These are phyloP conservation scores for Teleogryllus occipitalis DNA, from an alignment of 1,140 invertebrate genomes.

Conservation along the genomic window DNA sequence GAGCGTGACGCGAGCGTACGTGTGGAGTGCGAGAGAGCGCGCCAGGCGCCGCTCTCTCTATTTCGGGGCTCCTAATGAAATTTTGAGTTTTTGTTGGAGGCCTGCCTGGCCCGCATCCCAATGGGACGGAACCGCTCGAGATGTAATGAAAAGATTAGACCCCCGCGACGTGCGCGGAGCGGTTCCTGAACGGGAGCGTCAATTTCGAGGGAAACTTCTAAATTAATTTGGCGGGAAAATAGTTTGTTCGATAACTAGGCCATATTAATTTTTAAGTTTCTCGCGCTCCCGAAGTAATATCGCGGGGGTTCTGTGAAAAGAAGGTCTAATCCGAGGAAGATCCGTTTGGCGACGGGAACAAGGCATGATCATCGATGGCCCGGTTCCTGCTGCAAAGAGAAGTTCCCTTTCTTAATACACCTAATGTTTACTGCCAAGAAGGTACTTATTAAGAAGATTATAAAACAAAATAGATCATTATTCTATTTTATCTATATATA, in stretches of 20 bases:
- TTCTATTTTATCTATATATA: too few relatives aligned
- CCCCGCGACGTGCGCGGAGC: neutral
- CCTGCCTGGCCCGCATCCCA: neutral
- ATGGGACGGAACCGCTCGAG: neutral
- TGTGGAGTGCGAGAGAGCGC: neutral
- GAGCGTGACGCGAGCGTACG: neutral
- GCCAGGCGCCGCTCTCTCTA: neutral
- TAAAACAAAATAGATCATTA: too few relatives aligned
- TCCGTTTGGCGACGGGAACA: too few relatives aligned
- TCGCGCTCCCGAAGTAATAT: neutral
- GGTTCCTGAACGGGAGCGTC: neutral
- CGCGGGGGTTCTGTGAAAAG: too few relatives aligned
- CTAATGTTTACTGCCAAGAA: too few relatives aligned
- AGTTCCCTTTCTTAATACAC: too few relatives aligned
- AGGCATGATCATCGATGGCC: too few relatives aligned
- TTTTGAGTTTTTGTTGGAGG: neutral
- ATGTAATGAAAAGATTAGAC: slow-evolving; percentile 1
- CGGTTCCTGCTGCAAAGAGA: too few relatives aligned
- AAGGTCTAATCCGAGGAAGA: too few relatives aligned
- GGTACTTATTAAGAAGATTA: too few relatives aligned
- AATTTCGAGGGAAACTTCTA: neutral
- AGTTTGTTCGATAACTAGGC: neutral
- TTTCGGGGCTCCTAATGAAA: neutral
- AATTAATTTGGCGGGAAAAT: neutral
- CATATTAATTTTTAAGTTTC: neutral